Percentiles rank a stretch among this genome's conserved stretches.
Evolutionary conservation across 2,888 invertebrate genomes (phyloP).

Genomic region (Hartigia nigra): DNA sequence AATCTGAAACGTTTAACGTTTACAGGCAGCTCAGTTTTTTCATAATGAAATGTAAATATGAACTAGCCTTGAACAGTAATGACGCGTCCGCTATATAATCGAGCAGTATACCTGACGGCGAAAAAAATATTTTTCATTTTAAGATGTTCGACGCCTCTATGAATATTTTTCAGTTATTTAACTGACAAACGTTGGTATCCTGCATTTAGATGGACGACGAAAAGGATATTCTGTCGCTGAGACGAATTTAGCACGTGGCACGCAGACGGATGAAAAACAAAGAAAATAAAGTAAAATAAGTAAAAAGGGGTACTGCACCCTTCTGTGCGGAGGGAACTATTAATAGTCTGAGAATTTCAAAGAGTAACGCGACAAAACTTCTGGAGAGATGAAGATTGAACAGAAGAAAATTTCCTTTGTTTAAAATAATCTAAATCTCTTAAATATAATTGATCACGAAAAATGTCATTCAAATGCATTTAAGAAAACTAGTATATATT

Average conservation of each 20-base stretch:
- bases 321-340: not conserved
- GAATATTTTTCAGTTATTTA: not conserved
- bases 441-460: not conserved
- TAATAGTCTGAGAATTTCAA: not conserved
- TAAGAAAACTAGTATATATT: no score
- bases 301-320: not conserved
- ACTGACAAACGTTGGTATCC: not conserved
- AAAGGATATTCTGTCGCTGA: not conserved
- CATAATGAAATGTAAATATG: not conserved
- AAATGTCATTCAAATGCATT: not conserved
- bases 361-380: not conserved
- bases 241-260: not conserved
- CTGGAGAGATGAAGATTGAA: not conserved
- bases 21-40: not conserved
- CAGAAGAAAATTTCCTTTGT: not conserved
- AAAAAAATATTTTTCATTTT: not conserved
- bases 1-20: not conserved
- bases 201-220: not conserved
- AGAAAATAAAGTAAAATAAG: not conserved
- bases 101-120: not conserved
- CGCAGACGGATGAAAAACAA: not conserved
- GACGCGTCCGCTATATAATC: not conserved
- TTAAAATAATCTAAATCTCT: not conserved
- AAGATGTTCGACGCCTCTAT: not conserved
- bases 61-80: not conserved